Evolutionary conservation across 2,797 vertebrate species (phyloP).

Genomic region (Hippopotamyrus pictus): DNA sequence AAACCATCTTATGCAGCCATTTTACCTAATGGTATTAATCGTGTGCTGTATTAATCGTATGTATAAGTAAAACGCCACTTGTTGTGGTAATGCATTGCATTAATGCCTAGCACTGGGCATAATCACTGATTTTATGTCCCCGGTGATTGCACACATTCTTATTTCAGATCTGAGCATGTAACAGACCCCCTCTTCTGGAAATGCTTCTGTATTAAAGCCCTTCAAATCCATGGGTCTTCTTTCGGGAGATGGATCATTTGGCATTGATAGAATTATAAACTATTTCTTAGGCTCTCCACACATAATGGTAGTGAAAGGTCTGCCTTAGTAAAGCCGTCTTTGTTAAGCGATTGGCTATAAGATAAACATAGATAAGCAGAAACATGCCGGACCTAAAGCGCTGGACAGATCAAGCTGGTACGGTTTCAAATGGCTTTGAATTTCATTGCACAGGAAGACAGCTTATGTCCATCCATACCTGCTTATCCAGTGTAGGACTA

Average conservation of each 20-base stretch:
- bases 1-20: neutral
- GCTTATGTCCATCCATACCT: neutral
- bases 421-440: neutral
- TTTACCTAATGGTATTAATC: neutral
- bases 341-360: neutral
- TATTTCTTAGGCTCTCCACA: neutral
- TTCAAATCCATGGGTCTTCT: neutral
- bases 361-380: neutral
- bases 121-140: neutral
- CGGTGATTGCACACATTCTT: neutral
- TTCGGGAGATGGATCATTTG: neutral
- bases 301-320: neutral
- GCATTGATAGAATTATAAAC: neutral
- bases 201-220: neutral
- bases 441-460: neutral
- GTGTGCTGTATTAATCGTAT: neutral
- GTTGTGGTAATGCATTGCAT: neutral
- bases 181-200: neutral
- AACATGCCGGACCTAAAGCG: neutral
- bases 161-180: neutral
- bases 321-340: neutral
- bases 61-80: neutral
- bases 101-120: neutral
- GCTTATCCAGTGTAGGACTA: neutral
- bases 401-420: neutral